Evolutionary conservation across 2,113 vertebrate species (phyloP), one percentile per base, ranked within the genome.

Genomic region (Actinemys pallida): DNA sequence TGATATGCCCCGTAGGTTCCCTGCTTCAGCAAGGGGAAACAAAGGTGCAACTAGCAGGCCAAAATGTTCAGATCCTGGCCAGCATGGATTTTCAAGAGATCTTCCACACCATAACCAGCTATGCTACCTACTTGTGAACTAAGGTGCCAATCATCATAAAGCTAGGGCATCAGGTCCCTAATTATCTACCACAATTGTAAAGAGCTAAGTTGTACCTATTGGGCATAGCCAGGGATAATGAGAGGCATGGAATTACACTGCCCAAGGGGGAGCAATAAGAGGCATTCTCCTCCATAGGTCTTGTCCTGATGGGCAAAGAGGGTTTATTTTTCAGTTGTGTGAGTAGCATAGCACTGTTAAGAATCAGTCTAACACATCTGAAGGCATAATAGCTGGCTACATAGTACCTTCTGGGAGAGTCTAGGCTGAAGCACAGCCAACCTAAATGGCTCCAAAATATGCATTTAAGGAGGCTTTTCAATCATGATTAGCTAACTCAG

Each of bases 321-420:
- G 57, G 59, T 62, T 62, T 62, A 31, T 62, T 62, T 62, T 62
- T 62, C 59, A 62, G 29, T 31, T 62, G 29, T 35, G 59, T 35
- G 29, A 35, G 29, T 31, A 35, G 59, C 29, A 31, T 35, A 16
- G 76, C 16, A 27, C 20, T 0, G 0, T 35, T 62, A 62, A 62
- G 59, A 62, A 2, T 8, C 78, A 56, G 19, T 39, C 4, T 35
- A 79, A n/a, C 0, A 0, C 17, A 42, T 56, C 39, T 84, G 82
- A 94, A 78, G 45, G 42, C 2, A 45, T 10, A 53, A 10, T 4
- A 62, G 6, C 42, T 85, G 76, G 1, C 47, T 45, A 49, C 22
- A 8, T 2, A 72, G 19, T 52, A 79, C 56, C 29, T 82, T 10
- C 45, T 8, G 9, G 42, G 10, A 14, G 4, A 65, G 52, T 65